A percentile compares a stretch with the other conserved stretches of the same genome.
Evolutionary conservation across 2,888 invertebrate species (phyloP).

Genomic region (Enchytraeus crypticus): DNA sequence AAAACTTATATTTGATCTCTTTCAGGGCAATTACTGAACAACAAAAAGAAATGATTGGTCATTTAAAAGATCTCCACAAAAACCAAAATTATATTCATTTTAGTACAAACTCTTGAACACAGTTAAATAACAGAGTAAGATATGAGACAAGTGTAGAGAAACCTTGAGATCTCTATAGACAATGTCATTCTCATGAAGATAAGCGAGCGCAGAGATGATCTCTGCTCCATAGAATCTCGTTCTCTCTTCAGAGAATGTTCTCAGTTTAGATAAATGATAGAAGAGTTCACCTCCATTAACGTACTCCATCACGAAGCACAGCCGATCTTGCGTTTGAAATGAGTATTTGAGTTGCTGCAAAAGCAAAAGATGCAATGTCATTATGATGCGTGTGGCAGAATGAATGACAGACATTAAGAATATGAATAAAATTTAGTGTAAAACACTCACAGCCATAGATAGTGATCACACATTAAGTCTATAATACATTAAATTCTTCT

Average conservation of each 20-base stretch:
- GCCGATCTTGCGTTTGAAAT: constrained; percentile 90
- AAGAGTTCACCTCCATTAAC: constrained; percentile 96
- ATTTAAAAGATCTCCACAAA: background rate
- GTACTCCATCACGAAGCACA: constrained; percentile 99
- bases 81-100: background rate
- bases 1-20: no score
- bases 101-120: background rate
- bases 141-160: no score
- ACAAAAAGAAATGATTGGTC: background rate
- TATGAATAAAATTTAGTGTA: background rate
- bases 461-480: no score
- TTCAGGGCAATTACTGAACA: background rate
- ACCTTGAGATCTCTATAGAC: constrained; percentile 95
- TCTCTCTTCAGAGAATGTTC: constrained; percentile 83
- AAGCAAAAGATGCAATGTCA: no score
- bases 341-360: constrained; percentile 91
- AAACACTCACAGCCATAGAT: no score
- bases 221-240: constrained; percentile 97
- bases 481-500: no score
- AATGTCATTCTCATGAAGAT: constrained; percentile 81
- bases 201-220: constrained; percentile 90
- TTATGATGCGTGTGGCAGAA: no score
- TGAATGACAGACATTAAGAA: background rate
- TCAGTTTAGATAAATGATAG: constrained; percentile 88
- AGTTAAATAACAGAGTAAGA: no score